Percentiles rank a stretch among this genome's conserved stretches.
Conservation (phyloP, 2,888 invertebrate genomes). For the Pyrrhosoma nymphula region DNA sequence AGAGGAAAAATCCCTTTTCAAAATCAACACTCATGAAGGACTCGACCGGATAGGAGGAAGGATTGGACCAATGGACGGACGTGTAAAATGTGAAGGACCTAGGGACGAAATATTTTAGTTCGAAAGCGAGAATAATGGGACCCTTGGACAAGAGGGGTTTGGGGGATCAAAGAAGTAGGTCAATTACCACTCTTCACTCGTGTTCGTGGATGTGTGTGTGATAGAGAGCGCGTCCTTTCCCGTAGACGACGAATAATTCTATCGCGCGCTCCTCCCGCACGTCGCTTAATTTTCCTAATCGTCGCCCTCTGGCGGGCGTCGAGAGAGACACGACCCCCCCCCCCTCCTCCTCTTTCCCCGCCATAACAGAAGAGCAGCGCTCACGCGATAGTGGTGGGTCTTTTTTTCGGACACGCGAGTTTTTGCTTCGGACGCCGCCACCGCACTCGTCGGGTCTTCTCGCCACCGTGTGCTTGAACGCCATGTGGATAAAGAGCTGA, state of each 20-base stretch:
- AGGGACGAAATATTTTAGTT: neutral
- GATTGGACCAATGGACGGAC: neutral
- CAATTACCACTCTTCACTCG: neutral
- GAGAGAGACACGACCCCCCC: neutral
- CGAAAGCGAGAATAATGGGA: constrained; percentile 12
- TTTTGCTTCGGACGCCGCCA: neutral
- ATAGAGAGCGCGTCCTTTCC: neutral
- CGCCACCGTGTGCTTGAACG: neutral
- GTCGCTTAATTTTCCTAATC: constrained; percentile 27
- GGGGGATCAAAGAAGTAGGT: neutral
- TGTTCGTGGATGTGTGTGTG: neutral
- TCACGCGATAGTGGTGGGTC: neutral
- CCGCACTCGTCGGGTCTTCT: neutral
- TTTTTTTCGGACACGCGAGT: neutral
- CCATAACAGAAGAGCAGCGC: neutral
- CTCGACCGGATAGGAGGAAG: no score
- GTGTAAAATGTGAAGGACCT: neutral
- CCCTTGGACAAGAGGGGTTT: no score
- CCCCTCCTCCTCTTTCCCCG: neutral
- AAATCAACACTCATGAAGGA: no score
- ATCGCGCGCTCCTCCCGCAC: neutral
- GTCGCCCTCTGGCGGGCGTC: constrained; percentile 15
- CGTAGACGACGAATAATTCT: constrained; percentile 17
- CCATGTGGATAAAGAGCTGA: neutral
- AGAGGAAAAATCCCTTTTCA: no score